These are phyloP conservation scores for Mya arenaria DNA, from an alignment of 1,140 invertebrate genomes.

Conservation along the genomic window DNA sequence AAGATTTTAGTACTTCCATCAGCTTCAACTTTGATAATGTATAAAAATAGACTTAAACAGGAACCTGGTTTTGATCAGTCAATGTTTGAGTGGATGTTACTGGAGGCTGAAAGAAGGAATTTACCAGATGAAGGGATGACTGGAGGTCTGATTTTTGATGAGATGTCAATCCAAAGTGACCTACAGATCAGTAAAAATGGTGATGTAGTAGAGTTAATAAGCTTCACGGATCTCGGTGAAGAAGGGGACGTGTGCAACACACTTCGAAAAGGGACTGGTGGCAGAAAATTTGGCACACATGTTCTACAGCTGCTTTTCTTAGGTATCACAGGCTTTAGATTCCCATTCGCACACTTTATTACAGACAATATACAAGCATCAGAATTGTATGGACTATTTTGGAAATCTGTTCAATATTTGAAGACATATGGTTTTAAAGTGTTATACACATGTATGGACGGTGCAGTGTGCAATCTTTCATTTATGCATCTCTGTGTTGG, in stretches of 20 bases:
- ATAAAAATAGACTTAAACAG: conserved; percentile 29
- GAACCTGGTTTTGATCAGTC: conserved; percentile 10
- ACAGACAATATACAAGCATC: conserved; percentile 34
- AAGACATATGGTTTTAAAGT: conserved; percentile 31
- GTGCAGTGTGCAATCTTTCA: conserved; percentile 43
- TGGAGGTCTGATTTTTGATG: conserved; percentile 10
- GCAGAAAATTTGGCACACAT: conserved; percentile 40
- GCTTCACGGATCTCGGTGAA: conserved; percentile 36
- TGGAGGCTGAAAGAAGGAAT: conserved; percentile 11
- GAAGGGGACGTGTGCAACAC: conserved; percentile 41
- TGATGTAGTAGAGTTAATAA: conserved; percentile 36
- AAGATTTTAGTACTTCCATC: conserved; percentile 16
- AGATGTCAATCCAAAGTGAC: conserved; percentile 29
- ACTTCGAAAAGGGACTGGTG: conserved; percentile 7
- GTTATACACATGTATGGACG: conserved; percentile 50
- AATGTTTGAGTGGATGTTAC: conserved; percentile 20
- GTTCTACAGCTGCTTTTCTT: conserved; percentile 58
- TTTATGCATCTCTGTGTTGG: background rate
- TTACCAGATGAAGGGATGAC: background rate
- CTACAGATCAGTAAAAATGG: background rate
- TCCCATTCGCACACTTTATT: conserved; percentile 58
- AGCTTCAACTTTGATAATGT: background rate
- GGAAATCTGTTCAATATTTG: conserved; percentile 53
- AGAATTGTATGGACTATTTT: conserved; percentile 52
- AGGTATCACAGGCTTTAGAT: conserved; percentile 51